phyloP scores from a whole-genome alignment of 2,888 invertebrate genomes.

The Gandaritis pyraliata region DNA sequence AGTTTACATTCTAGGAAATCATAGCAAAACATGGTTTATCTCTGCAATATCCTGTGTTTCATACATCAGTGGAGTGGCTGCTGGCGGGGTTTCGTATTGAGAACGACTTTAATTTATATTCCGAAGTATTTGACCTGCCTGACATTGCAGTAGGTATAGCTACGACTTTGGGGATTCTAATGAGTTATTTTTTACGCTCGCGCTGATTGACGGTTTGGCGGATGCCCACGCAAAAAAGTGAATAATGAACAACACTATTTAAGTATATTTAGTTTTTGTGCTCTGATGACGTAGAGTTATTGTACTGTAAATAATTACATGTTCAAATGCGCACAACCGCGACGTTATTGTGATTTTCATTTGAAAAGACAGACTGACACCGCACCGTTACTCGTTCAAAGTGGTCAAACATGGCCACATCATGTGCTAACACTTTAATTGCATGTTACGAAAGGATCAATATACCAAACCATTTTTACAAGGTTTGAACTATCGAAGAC shows the following conservation, averaged over 20 bases:
- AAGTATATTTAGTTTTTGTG: constrained; percentile 53
- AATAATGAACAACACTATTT: constrained; percentile 49
- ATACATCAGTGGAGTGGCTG: constrained; percentile 35
- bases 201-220: constrained; percentile 34
- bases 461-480: background rate
- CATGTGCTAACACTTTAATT: constrained; percentile 33
- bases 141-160: constrained; percentile 21
- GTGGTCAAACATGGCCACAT: constrained; percentile 40
- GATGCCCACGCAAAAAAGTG: constrained; percentile 45
- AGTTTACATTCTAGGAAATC: constrained; percentile 50
- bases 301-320: constrained; percentile 64
- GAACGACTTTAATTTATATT: constrained; percentile 16
- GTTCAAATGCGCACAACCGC: constrained; percentile 60
- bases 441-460: constrained; percentile 8
- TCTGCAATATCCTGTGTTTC: constrained; percentile 52
- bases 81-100: constrained; percentile 35
- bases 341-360: constrained; percentile 62
- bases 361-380: constrained; percentile 62
- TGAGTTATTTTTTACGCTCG: constrained; percentile 36
- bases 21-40: constrained; percentile 37
- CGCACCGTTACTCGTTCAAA: constrained; percentile 66
- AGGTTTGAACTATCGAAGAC: background rate
- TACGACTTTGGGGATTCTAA: constrained; percentile 21
- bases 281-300: constrained; percentile 53
- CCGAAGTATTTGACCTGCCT: constrained; percentile 14